phyloP scores from a whole-genome alignment of 2,888 invertebrate genomes.

The Gibbula magus region DNA sequence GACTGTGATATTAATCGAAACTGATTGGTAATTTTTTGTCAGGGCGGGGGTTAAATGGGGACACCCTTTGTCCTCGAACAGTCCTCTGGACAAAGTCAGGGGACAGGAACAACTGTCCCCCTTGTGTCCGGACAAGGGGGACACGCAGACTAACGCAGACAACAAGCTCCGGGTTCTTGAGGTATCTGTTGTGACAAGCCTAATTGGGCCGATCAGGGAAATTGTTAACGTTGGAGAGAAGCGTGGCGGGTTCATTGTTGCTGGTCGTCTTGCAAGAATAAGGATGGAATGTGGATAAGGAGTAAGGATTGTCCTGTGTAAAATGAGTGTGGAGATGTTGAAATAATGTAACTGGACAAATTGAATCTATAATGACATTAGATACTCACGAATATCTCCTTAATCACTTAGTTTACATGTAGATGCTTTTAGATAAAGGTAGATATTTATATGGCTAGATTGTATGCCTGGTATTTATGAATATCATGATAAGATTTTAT shows the following conservation, averaged over 20 bases:
- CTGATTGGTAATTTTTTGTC: no score
- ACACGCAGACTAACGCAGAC: not conserved
- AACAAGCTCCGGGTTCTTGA: not conserved
- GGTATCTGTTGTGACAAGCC: not conserved
- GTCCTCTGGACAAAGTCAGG: conserved; percentile 4
- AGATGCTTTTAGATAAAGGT: no score
- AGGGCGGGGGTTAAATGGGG: not conserved
- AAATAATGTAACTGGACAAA: no score
- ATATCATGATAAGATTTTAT: no score
- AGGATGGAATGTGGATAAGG: not conserved
- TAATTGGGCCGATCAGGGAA: not conserved
- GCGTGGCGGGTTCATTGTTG: not conserved
- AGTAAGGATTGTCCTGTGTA: no score
- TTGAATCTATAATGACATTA: no score
- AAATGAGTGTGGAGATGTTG: no score
- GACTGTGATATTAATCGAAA: no score
- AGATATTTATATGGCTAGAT: no score
- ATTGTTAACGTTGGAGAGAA: not conserved
- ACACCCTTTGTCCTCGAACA: not conserved
- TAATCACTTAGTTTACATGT: no score
- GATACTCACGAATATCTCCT: no score
- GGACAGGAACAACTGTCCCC: not conserved
- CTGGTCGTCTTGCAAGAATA: not conserved
- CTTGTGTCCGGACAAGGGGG: not conserved
- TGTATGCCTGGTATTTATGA: no score